Conservation (phyloP, 1,140 invertebrate genomes). For the Pectinophora gossypiella region DNA sequence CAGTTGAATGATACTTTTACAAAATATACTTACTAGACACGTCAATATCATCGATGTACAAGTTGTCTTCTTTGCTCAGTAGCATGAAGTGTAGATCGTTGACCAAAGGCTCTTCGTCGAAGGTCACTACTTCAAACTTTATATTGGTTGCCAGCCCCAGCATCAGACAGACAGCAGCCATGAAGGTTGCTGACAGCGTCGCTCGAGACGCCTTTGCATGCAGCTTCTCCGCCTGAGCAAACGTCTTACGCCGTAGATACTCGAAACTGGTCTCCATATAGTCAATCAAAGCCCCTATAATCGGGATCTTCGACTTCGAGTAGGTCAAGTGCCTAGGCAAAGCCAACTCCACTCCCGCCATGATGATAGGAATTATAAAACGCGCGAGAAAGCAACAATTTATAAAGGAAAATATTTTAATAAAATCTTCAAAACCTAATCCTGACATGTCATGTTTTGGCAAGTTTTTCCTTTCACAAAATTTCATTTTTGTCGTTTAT, state of each 20-base stretch:
- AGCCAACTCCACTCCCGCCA: conserved; percentile 22
- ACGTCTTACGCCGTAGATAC: conserved; percentile 39
- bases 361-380: no score
- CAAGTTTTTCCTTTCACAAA: no score
- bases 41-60: conserved; percentile 62
- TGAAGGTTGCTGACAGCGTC: conserved; percentile 42
- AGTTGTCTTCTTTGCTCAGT: conserved; percentile 53
- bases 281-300: conserved; percentile 51
- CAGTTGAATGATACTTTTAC: no score
- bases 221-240: conserved; percentile 34
- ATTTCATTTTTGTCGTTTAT: no score
- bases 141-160: conserved; percentile 50
- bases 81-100: conserved; percentile 56
- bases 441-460: no score
- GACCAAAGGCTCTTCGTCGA: conserved; percentile 38
- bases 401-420: neutral
- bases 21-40: conserved; percentile 48
- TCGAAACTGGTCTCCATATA: conserved; percentile 45
- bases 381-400: neutral
- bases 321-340: conserved; percentile 41
- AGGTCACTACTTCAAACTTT: conserved; percentile 54
- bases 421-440: no score
- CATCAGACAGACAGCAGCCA: conserved; percentile 37
- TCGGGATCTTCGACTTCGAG: conserved; percentile 40
- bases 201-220: conserved; percentile 25